Evolutionary conservation across 2,113 vertebrate genomes (phyloP).

Genomic region (Oenanthe melanoleuca): DNA sequence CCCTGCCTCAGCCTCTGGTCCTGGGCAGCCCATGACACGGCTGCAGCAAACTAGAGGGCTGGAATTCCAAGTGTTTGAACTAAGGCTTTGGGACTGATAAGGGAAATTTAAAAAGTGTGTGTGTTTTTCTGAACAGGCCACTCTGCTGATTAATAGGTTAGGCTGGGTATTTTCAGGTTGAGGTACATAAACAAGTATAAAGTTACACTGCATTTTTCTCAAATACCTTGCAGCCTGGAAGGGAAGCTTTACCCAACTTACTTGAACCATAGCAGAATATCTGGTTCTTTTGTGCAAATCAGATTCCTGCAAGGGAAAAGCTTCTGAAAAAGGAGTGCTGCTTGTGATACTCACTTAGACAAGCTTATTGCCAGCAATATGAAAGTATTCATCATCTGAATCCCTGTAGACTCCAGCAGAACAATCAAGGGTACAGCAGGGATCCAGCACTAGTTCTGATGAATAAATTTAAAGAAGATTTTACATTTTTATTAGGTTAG

Average conservation of each 20-base stretch:
- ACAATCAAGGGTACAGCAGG: not conserved
- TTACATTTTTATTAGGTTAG: not conserved
- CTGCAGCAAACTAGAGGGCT: not conserved
- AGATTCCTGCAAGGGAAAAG: not conserved
- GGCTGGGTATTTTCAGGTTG: conserved; percentile 4
- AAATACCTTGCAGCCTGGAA: not conserved
- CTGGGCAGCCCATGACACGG: fast-evolving
- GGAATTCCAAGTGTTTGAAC: conserved; percentile 51
- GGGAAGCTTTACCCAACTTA: not conserved
- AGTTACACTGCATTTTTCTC: not conserved
- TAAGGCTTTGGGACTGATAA: conserved; percentile 32
- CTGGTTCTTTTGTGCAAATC: not conserved
- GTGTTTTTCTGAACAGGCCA: not conserved
- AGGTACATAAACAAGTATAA: not conserved
- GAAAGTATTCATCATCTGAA: not conserved
- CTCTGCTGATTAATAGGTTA: conserved; percentile 11
- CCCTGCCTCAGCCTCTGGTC: not conserved
- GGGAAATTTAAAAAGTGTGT: not conserved
- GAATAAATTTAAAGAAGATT: not conserved
- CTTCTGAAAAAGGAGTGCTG: not conserved
- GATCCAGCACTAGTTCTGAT: not conserved
- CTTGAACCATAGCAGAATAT: not conserved
- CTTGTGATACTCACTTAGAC: not conserved
- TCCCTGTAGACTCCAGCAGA: not conserved
- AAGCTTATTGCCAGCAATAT: not conserved